Evolutionary conservation across 2,888 invertebrate genomes (phyloP), one percentile per base, ranked within the genome.

Genomic region (Pheosia gnoma): DNA sequence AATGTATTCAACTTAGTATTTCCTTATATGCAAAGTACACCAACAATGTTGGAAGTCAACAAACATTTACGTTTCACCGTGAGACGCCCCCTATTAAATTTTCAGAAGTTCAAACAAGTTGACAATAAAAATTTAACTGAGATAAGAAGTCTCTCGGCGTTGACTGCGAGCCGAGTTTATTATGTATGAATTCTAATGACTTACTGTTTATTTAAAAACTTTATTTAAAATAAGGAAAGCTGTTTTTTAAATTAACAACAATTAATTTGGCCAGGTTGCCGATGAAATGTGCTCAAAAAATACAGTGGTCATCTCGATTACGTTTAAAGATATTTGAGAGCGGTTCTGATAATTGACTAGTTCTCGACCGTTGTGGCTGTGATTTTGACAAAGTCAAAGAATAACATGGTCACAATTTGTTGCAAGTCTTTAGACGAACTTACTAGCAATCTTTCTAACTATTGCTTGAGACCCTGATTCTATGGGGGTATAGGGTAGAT

Each of bases 51-150:
- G 71, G 72, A 72, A 76, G 75, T 71, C 75, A 71, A 75, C 75
- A 78, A 79, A 79, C 78, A 74, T 70, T 77, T 74, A 75, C 74
- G 71, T 66, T 65, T 58, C 65, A 65, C 67, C 67, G 61, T 53
- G 74, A 78, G 78, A 77, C 74, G 77, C 76, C 70, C 67, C 68
- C 72, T 78, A 78, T 81, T 78, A 80, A 78, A 82, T 78, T 82
- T 82, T 82, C 80, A 78, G 67, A 66, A 79, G 70, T 79, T 79
- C 73, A 80, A 79, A 83, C 78, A 81, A 82, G 79, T 75, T 77
- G 72, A 78, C 79, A 80, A 80, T 83, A 81, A 83, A 83, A 81
- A 76, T 78, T 77, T 79, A 69, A 78, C 78, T 72, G 72, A 78
- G 77, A 78, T 81, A 79, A 81, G 78, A 78, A 75, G 69, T 73